A percentile compares a stretch with the other conserved stretches of the same genome.
Conservation (phyloP, 2,888 invertebrate species). For the Catocala nupta region DNA sequence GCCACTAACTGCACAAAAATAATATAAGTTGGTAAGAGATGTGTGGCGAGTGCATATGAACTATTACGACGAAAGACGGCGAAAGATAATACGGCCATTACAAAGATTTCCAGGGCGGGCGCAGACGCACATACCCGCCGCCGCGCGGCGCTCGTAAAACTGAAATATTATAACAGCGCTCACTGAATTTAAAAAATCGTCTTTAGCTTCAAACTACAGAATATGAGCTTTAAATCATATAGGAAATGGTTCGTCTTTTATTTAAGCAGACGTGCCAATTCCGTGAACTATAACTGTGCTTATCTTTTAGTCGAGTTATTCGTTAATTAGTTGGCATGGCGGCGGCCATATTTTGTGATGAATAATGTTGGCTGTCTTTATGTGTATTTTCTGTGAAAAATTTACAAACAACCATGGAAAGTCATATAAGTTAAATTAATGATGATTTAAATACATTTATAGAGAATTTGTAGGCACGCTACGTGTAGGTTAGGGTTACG, state of each 20-base stretch:
- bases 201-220: constrained; percentile 60
- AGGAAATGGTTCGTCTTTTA: constrained; percentile 51
- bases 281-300: background rate
- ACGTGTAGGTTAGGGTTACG: no score
- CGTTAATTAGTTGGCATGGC: background rate
- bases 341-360: background rate
- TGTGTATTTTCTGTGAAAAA: no score
- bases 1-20: constrained; percentile 12
- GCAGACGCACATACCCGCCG: constrained; percentile 79
- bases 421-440: no score
- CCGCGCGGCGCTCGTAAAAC: constrained; percentile 78
- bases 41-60: constrained; percentile 51
- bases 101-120: constrained; percentile 75
- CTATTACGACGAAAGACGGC: constrained; percentile 66
- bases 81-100: constrained; percentile 78
- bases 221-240: constrained; percentile 69
- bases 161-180: constrained; percentile 82
- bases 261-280: constrained; percentile 42
- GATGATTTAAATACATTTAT: no score
- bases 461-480: no score
- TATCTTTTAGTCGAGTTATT: background rate
- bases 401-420: no score
- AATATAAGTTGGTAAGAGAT: constrained; percentile 21
- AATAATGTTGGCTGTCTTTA: background rate
- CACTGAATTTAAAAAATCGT: constrained; percentile 83